Conservation (phyloP, 2,888 invertebrate genomes). For the Herminia tarsipennalis region DNA sequence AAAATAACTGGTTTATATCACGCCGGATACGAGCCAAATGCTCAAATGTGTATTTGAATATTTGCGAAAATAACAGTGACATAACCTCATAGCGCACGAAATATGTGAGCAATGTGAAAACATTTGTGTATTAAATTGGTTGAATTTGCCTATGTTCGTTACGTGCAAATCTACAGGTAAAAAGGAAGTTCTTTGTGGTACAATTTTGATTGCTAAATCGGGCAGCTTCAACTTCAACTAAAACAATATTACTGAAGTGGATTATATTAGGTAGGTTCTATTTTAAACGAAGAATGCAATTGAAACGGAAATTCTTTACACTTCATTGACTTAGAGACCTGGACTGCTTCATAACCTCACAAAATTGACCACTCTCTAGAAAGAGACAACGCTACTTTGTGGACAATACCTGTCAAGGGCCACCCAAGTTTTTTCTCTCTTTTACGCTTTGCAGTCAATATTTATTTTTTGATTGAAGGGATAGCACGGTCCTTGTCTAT, state of each 20-base stretch:
- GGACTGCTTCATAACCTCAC: too few relatives aligned
- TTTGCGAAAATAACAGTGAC: constrained; percentile 52
- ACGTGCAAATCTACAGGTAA: constrained; percentile 72
- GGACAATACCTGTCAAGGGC: too few relatives aligned
- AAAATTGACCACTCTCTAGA: too few relatives aligned
- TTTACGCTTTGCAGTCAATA: too few relatives aligned
- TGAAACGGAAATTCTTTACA: too few relatives aligned
- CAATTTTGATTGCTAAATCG: constrained; percentile 85
- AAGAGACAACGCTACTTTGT: too few relatives aligned
- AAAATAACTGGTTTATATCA: constrained; percentile 51
- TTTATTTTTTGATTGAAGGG: too few relatives aligned
- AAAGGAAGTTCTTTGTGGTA: constrained; percentile 80
- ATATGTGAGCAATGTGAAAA: constrained; percentile 60
- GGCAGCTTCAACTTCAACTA: constrained; percentile 86
- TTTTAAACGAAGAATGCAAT: too few relatives aligned
- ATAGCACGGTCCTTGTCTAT: too few relatives aligned
- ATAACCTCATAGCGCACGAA: constrained; percentile 65
- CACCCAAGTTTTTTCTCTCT: too few relatives aligned
- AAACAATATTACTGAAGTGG: constrained; percentile 67
- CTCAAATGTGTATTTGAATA: constrained; percentile 52
- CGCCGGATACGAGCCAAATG: constrained; percentile 40
- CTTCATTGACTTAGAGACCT: too few relatives aligned
- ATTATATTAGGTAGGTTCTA: constrained; percentile 86
- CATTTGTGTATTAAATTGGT: constrained; percentile 50
- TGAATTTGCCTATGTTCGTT: constrained; percentile 47